Evolutionary conservation across 2,797 vertebrate species (phyloP).

Genomic region (Epinephelus awoara): DNA sequence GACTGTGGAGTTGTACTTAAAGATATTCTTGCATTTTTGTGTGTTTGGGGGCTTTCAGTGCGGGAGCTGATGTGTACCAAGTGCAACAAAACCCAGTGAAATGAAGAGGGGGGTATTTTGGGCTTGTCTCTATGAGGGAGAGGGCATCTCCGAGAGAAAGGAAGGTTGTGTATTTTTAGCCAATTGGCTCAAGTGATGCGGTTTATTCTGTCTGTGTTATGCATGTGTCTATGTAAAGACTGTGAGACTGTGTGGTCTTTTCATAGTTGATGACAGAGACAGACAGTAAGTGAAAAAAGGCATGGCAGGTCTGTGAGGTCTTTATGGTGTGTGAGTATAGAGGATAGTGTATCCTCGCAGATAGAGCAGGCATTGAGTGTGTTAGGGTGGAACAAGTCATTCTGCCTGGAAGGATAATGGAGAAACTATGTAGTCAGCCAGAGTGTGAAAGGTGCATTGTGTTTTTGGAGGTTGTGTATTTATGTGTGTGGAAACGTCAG

Average conservation of each 20-base stretch:
- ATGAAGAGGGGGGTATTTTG: slow-evolving; percentile 40
- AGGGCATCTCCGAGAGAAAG: slow-evolving; percentile 61
- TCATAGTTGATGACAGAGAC: slow-evolving; percentile 17
- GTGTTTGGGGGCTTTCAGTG: not conserved
- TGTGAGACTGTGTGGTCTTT: slow-evolving; percentile 16
- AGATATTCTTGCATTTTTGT: not conserved
- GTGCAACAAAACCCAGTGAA: slow-evolving; percentile 15
- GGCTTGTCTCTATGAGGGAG: slow-evolving; percentile 20
- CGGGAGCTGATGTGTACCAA: not conserved
- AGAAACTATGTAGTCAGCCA: slow-evolving; percentile 41
- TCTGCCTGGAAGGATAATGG: slow-evolving; percentile 35
- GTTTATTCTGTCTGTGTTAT: slow-evolving; percentile 38
- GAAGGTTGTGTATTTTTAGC: slow-evolving; percentile 66
- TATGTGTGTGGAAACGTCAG: slow-evolving; percentile 60
- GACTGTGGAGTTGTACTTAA: not conserved
- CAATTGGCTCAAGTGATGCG: slow-evolving; percentile 40
- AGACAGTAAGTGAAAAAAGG: slow-evolving; percentile 7
- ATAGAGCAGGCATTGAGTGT: slow-evolving; percentile 21
- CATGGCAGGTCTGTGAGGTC: slow-evolving; percentile 8
- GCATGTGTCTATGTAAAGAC: slow-evolving; percentile 16
- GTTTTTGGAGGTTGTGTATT: slow-evolving; percentile 38
- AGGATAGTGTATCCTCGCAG: slow-evolving; percentile 24
- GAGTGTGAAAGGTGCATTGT: slow-evolving; percentile 64
- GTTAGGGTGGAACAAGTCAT: slow-evolving; percentile 16
- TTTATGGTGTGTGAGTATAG: slow-evolving; percentile 15